Conservation (phyloP, 2,888 invertebrate genomes). For the Creontiades dilutus region DNA sequence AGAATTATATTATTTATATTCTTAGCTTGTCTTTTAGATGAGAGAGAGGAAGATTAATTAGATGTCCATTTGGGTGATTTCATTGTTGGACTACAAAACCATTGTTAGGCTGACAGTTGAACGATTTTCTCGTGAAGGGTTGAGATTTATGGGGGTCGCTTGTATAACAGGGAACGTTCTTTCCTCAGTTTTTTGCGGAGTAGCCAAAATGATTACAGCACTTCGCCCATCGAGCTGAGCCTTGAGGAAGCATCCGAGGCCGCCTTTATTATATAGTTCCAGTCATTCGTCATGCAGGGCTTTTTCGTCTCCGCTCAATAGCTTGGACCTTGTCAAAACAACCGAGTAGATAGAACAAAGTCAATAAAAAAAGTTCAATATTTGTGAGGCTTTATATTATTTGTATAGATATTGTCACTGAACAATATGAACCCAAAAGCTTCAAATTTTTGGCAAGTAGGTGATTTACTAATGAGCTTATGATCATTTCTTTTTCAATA, state of each 20-base stretch:
- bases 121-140: background rate
- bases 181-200: background rate
- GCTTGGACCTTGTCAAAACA: background rate
- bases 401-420: too few relatives aligned
- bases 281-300: background rate
- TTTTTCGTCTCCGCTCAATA: background rate
- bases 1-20: too few relatives aligned
- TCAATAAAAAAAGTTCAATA: too few relatives aligned
- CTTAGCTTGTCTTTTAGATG: too few relatives aligned
- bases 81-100: background rate
- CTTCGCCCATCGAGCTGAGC: background rate
- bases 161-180: background rate
- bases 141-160: background rate
- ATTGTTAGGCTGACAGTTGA: background rate
- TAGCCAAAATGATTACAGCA: conserved; percentile 17
- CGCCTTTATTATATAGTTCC: background rate
- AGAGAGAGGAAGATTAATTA: too few relatives aligned
- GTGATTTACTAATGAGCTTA: background rate
- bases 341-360: too few relatives aligned
- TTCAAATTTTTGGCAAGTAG: background rate
- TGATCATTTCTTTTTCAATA: too few relatives aligned
- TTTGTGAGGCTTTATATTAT: too few relatives aligned
- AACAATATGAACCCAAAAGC: too few relatives aligned
- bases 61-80: background rate
- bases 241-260: conserved; percentile 8